Base-by-base conservation (phyloP, 2,888 invertebrate genomes). In the Tridacna gigas region DNA sequence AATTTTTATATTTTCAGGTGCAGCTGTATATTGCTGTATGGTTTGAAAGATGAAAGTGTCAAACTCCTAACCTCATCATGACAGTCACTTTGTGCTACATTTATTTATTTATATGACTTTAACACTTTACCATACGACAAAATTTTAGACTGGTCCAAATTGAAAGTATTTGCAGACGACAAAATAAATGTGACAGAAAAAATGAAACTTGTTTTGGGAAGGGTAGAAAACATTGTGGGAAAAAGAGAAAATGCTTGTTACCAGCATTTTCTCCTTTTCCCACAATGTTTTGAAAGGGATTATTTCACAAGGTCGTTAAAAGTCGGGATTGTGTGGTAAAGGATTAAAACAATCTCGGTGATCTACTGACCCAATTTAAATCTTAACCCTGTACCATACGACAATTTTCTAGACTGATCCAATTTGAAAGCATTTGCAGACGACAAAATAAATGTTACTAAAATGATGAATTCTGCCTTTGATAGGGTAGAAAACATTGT, bases 11-110 rank as follows among this genome's bases (percentile, higher is more conserved):
- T 18, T 88, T 90, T 65, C 89, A 92, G 92, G 78, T 90, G 89
- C 77, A 88, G 83, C 65, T 91, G 89, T 80, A 89, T 93, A 20
- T 88, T 92, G 11, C 76, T 93, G 77, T 93, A 91, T 89, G 91
- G 92, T 65, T 86, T 90, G 25, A 92, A 92, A 76, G 93, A 93
- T 77, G 92, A 93, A 71, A 90, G 90, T 79, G 76, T 90, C 22
- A 91, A 90, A 80, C 86, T 91, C 0, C 76, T 91, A 22, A 87
- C 89, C 9, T 89, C 83, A 13, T 87, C 87, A 20, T 83, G 74
- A 82, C 67, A 22, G 37, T 37, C 3, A 37, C 37, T 37, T 37
- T 37, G 7, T 37, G 37, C 37, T 37, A 15, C 2, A 20, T 5
- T 56, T 56, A 20, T 20, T 3, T 56, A 11, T 56, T 9, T 20